Evolutionary conservation across 2,113 vertebrate species (phyloP).

Genomic region (Notechis scutatus): DNA sequence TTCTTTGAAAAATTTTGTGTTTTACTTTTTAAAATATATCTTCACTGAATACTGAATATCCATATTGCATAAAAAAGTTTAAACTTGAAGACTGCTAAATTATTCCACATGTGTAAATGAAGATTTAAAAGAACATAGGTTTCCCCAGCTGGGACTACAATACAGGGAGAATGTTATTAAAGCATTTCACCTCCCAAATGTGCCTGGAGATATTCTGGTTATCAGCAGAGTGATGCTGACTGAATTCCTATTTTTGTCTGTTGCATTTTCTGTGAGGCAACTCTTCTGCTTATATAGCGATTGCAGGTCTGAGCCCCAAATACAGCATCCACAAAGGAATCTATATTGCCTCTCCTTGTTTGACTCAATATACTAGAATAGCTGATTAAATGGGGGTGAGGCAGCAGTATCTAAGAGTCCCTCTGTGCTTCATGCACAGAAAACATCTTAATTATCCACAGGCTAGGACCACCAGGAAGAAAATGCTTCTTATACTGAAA

Average conservation of each 20-base stretch:
- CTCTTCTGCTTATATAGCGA: too few species aligned
- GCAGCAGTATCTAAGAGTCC: background rate
- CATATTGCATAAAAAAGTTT: slow-evolving; percentile 14
- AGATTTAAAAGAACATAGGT: slow-evolving; percentile 35
- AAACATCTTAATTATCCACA: background rate
- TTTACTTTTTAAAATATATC: slow-evolving; percentile 28
- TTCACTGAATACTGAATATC: slow-evolving; percentile 24
- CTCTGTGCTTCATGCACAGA: background rate
- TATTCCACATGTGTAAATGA: slow-evolving; percentile 33
- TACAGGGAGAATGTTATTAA: background rate
- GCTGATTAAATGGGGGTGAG: background rate
- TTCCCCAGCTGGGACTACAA: background rate
- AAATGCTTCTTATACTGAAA: background rate
- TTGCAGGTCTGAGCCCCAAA: background rate
- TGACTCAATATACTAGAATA: background rate
- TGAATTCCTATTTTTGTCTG: background rate
- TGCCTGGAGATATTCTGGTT: background rate
- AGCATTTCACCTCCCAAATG: background rate
- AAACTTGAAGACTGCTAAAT: slow-evolving; percentile 29
- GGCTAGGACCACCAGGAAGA: background rate
- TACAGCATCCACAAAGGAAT: background rate
- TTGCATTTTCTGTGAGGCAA: background rate
- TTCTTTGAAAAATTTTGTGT: background rate
- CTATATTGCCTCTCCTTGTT: background rate
- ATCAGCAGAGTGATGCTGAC: background rate